A percentile compares a stretch with the other conserved stretches of the same genome.
These are phyloP conservation scores for Fissipunctia ypsillon DNA, from an alignment of 2,888 invertebrate species.

Conservation along the genomic window DNA sequence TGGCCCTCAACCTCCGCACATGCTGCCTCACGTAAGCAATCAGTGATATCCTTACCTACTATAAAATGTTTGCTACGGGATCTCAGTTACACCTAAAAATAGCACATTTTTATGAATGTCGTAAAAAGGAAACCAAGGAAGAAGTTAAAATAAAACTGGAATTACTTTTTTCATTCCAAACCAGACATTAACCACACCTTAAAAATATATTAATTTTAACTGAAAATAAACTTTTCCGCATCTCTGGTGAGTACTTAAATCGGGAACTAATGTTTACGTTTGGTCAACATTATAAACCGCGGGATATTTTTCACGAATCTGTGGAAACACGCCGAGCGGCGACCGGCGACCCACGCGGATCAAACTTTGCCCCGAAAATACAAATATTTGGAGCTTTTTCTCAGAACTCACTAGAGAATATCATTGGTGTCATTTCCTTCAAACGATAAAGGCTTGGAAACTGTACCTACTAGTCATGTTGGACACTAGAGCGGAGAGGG, in stretches of 20 bases:
- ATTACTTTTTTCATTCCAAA: constrained; percentile 11
- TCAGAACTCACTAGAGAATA: constrained; percentile 5
- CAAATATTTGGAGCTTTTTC: constrained; percentile 25
- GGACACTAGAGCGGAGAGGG: not conserved
- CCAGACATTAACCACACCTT: constrained; percentile 8
- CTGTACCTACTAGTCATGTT: not conserved
- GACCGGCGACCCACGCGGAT: not conserved
- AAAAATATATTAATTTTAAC: constrained; percentile 22
- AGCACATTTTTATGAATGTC: constrained; percentile 9
- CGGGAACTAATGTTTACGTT: constrained; percentile 36
- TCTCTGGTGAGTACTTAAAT: constrained; percentile 23
- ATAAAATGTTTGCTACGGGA: constrained; percentile 9
- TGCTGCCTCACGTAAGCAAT: too few relatives aligned
- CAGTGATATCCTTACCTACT: too few relatives aligned
- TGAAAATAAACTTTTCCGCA: constrained; percentile 26
- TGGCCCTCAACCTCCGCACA: too few relatives aligned
- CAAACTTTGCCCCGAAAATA: constrained; percentile 22
- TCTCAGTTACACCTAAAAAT: not conserved
- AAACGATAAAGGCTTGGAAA: not conserved
- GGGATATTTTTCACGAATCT: constrained; percentile 42
- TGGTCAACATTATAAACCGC: constrained; percentile 42
- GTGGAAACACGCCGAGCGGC: constrained; percentile 24
- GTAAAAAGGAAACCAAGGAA: constrained; percentile 2
- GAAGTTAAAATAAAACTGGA: constrained; percentile 13
- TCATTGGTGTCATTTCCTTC: not conserved